Conservation (phyloP, 2,113 vertebrate species). For the Actenoides hombroni region DNA sequence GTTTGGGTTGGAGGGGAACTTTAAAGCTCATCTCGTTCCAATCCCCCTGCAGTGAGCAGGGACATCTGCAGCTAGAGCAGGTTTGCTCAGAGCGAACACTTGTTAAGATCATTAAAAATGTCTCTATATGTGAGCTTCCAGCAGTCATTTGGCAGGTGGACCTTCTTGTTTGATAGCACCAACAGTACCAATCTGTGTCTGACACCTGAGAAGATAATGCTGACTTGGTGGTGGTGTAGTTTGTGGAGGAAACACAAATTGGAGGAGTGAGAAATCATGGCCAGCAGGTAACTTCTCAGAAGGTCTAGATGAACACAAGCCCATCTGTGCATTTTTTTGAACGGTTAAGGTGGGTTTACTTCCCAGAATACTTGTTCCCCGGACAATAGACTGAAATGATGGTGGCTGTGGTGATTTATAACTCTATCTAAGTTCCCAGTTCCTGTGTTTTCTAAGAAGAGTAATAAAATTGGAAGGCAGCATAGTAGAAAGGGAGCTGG, state of each 20-base stretch:
- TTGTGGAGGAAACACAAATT: background rate
- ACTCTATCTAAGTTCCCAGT: background rate
- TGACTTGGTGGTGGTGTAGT: background rate
- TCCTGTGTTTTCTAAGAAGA: no score
- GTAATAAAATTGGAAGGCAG: no score
- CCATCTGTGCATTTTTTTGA: background rate
- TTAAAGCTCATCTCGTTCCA: background rate
- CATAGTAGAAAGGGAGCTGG: no score
- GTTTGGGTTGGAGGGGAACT: background rate
- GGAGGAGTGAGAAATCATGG: background rate
- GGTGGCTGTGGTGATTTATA: background rate
- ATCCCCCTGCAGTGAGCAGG: background rate
- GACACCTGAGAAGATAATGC: background rate
- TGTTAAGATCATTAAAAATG: background rate
- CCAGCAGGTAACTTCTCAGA: background rate
- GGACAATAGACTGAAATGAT: background rate
- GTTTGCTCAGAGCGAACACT: background rate
- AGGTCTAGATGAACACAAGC: background rate
- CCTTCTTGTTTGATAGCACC: background rate
- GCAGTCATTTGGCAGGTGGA: background rate
- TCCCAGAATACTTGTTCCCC: background rate
- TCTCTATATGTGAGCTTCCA: background rate
- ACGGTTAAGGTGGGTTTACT: background rate
- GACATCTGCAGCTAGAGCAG: background rate
- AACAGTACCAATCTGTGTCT: background rate